Conservation (phyloP, 2,797 vertebrate genomes). For the Coregonus ussuriensis region DNA sequence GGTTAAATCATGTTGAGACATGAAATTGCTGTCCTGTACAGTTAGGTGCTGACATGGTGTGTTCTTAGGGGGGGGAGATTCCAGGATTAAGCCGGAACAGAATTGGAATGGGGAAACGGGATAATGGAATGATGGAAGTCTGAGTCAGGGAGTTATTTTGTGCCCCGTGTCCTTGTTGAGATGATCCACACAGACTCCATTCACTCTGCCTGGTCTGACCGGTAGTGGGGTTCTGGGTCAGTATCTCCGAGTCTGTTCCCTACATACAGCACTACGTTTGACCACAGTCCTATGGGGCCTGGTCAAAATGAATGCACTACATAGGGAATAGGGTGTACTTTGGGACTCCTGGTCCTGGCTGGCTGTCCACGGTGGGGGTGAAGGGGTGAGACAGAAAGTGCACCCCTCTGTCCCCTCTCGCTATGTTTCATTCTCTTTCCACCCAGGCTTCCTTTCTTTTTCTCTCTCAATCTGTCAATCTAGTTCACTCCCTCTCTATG, state of each 20-base stretch:
- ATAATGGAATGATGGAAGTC: background rate
- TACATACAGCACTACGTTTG: too few species aligned
- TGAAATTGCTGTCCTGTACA: background rate
- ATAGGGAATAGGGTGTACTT: too few species aligned
- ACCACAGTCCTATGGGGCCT: too few species aligned
- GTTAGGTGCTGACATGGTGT: background rate
- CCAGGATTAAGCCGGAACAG: background rate
- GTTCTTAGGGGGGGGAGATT: background rate
- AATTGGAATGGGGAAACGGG: background rate
- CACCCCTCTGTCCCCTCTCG: too few species aligned
- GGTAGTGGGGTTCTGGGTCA: too few species aligned
- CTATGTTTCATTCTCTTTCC: background rate
- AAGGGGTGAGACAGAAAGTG: background rate
- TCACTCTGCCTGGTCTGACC: background rate
- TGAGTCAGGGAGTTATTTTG: background rate
- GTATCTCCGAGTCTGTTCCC: too few species aligned
- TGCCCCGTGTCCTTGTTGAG: background rate
- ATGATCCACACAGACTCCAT: background rate
- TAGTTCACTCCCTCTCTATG: background rate
- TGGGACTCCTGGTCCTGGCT: too few species aligned
- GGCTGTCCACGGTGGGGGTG: too few species aligned
- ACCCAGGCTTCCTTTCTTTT: too few species aligned
- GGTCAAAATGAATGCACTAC: too few species aligned
- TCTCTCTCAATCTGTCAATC: background rate
- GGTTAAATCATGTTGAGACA: background rate